Conservation (phyloP, 2,113 vertebrate genomes). For the Candoia aspera region DNA sequence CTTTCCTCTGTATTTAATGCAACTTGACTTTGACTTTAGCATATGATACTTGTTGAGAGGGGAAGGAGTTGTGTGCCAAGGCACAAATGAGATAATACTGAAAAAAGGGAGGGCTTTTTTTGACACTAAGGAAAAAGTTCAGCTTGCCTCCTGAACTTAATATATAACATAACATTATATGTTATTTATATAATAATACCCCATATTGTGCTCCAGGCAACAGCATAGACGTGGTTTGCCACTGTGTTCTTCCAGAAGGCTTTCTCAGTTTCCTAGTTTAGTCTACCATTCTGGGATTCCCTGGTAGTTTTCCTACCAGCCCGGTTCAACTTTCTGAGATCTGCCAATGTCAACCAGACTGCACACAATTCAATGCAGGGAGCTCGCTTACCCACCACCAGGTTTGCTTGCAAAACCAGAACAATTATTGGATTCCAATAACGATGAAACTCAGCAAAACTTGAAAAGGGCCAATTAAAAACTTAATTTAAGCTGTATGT, state of each 20-base stretch:
- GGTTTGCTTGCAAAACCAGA: neutral
- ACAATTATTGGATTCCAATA: neutral
- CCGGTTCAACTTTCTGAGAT: neutral
- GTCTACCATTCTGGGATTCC: neutral
- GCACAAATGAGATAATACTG: neutral
- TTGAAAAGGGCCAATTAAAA: slow-evolving; percentile 1
- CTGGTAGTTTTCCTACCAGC: neutral
- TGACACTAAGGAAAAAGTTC: neutral
- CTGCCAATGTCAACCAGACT: neutral
- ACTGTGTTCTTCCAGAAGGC: neutral
- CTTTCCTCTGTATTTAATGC: neutral
- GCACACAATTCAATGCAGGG: neutral
- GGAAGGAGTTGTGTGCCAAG: neutral
- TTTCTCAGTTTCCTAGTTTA: neutral
- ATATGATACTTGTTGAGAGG: neutral
- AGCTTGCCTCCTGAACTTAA: neutral
- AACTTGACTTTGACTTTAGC: neutral
- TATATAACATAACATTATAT: too few species aligned
- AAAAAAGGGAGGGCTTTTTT: neutral
- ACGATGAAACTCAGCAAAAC: neutral
- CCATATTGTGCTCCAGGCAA: too few species aligned
- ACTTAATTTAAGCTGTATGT: slow-evolving; percentile 31
- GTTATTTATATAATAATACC: too few species aligned
- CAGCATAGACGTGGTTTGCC: too few species aligned
- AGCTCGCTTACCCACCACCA: neutral